These are phyloP conservation scores for Florisuga fusca DNA, from an alignment of 2,797 vertebrate genomes.

Conservation along the genomic window DNA sequence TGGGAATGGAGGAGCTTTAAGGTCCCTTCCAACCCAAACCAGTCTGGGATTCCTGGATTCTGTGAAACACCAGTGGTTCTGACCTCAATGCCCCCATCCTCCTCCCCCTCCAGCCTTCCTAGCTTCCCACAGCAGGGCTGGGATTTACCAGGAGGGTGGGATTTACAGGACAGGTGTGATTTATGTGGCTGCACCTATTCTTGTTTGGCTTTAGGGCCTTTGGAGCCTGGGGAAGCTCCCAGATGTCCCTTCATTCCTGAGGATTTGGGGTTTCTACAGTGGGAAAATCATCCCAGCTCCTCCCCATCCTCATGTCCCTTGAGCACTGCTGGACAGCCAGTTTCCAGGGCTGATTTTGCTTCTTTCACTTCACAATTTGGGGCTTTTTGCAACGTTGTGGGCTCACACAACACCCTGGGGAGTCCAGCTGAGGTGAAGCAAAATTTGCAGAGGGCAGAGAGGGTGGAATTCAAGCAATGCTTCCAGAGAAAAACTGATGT, in stretches of 20 bases:
- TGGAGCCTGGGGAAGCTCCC: background rate
- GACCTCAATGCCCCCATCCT: too few relatives aligned
- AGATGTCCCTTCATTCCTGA: background rate
- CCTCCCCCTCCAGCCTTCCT: too few relatives aligned
- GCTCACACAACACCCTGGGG: background rate
- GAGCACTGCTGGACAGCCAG: fast-evolving
- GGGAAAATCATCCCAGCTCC: background rate
- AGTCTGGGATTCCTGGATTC: too few relatives aligned
- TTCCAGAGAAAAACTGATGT: background rate
- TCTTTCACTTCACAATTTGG: background rate
- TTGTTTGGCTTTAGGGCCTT: background rate
- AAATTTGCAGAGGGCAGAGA: too few relatives aligned
- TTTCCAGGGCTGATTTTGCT: background rate
- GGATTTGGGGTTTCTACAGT: background rate
- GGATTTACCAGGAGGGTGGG: background rate
- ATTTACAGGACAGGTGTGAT: background rate
- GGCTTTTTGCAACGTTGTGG: background rate
- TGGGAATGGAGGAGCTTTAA: too few relatives aligned
- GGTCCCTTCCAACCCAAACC: too few relatives aligned
- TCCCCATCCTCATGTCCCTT: background rate
- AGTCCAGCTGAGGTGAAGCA: background rate
- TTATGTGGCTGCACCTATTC: background rate
- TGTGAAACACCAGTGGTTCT: too few relatives aligned
- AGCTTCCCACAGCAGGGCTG: background rate
- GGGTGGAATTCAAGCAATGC: background rate